These are phyloP conservation scores for Pentamera pediparva DNA, from an alignment of 53 echinoderm and acorn worm genomes.

Conservation along the genomic window DNA sequence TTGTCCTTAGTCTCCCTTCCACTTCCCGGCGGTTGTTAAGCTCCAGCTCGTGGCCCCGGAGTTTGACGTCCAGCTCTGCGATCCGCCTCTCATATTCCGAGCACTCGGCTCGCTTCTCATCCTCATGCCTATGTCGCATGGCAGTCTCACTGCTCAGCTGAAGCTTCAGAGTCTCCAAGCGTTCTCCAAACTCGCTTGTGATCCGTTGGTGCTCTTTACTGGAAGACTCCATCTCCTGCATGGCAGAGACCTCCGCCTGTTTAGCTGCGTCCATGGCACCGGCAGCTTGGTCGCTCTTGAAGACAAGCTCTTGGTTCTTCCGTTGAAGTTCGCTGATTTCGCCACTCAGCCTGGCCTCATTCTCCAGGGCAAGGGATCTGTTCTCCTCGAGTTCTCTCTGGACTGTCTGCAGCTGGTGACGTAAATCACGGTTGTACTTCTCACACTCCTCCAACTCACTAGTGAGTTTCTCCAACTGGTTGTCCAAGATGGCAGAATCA, in stretches of 20 bases:
- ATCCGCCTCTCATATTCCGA: constrained; percentile 5
- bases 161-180: constrained; percentile 21
- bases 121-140: constrained; percentile 11
- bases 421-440: constrained; percentile 68
- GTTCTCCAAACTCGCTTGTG: constrained; percentile 14
- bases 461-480: constrained; percentile 50
- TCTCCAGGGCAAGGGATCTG: constrained; percentile 72
- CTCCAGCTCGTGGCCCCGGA: constrained; percentile 26
- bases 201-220: constrained; percentile 9
- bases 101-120: neutral
- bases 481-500: constrained; percentile 44
- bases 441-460: constrained; percentile 81
- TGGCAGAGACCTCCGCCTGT: constrained; percentile 17
- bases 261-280: constrained; percentile 3
- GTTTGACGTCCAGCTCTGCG: constrained; percentile 36
- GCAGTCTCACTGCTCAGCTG: constrained; percentile 26
- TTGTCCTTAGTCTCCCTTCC: constrained; percentile 38
- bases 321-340: constrained; percentile 46
- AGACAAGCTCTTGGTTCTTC: constrained; percentile 32
- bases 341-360: constrained; percentile 63
- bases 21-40: constrained; percentile 40
- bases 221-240: constrained; percentile 11
- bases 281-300: constrained; percentile 11
- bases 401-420: constrained; percentile 55
- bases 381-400: constrained; percentile 85